Conservation (phyloP, 2,888 invertebrate species). For the Coleophora deauratella region DNA sequence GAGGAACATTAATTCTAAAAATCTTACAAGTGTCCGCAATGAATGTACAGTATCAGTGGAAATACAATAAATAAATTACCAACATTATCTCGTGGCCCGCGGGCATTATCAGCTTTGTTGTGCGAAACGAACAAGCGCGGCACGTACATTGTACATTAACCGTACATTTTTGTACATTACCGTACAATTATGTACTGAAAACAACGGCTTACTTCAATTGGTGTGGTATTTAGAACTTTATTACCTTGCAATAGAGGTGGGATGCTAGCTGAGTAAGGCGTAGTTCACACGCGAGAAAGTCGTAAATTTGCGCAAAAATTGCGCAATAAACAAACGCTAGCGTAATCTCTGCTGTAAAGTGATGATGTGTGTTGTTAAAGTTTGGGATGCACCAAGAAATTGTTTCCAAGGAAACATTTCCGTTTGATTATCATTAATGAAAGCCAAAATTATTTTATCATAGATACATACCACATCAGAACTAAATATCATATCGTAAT, state of each 20-base stretch:
- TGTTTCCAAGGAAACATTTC: slow-evolving; percentile 1
- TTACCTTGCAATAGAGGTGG: background rate
- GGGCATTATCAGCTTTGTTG: background rate
- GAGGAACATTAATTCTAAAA: no score
- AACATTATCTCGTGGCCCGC: background rate
- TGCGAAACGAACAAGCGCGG: background rate
- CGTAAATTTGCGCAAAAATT: slow-evolving; percentile 24
- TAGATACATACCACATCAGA: no score
- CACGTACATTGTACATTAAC: background rate
- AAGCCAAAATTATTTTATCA: no score
- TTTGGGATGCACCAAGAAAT: slow-evolving; percentile 1
- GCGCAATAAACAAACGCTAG: slow-evolving; percentile 19
- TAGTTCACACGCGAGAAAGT: slow-evolving; percentile 19
- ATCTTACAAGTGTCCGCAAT: no score
- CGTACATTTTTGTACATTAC: background rate
- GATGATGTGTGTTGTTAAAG: slow-evolving; percentile 12
- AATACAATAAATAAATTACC: background rate
- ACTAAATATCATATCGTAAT: no score
- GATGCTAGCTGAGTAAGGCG: slow-evolving; percentile 3
- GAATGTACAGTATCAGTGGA: background rate
- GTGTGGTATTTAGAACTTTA: no score
- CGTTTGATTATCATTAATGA: no score
- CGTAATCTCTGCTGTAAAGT: slow-evolving; percentile 20
- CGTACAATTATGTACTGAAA: background rate
- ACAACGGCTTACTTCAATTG: no score